These are phyloP conservation scores for Pseudorectes ferrugineus DNA, from an alignment of 2,113 vertebrate genomes.

Conservation along the genomic window DNA sequence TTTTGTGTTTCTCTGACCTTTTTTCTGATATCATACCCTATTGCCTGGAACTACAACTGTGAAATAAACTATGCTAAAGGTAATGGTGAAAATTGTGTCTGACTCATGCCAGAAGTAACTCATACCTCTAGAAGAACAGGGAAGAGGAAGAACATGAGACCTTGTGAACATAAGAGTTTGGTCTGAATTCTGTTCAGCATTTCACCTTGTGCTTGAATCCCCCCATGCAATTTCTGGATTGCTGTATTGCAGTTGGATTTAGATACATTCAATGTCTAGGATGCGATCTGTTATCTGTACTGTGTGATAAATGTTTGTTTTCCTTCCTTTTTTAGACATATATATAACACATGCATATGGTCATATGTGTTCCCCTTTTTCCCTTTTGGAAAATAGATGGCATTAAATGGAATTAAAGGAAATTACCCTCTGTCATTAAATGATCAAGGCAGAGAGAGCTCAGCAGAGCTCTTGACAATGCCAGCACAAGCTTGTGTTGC, in stretches of 20 bases:
- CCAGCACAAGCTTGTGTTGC: neutral
- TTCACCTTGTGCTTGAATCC: neutral
- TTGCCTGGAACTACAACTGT: neutral
- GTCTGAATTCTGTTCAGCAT: neutral
- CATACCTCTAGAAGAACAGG: neutral
- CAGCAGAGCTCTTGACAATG: neutral
- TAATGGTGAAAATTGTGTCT: neutral
- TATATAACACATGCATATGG: too few relatives aligned
- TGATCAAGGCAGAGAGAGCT: neutral
- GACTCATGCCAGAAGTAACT: neutral
- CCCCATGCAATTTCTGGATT: neutral
- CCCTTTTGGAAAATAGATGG: neutral
- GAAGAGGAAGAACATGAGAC: neutral
- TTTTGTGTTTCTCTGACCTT: neutral
- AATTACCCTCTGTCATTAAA: neutral
- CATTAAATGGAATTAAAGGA: neutral
- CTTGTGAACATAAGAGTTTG: neutral
- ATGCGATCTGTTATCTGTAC: neutral
- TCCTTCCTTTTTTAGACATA: neutral
- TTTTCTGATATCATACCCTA: neutral
- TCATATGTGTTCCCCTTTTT: neutral
- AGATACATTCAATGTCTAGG: neutral
- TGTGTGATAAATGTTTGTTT: neutral
- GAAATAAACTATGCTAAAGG: neutral
- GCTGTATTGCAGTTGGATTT: neutral